These are phyloP conservation scores for Synergus japonicus DNA, from an alignment of 2,888 invertebrate species.

Conservation along the genomic window DNA sequence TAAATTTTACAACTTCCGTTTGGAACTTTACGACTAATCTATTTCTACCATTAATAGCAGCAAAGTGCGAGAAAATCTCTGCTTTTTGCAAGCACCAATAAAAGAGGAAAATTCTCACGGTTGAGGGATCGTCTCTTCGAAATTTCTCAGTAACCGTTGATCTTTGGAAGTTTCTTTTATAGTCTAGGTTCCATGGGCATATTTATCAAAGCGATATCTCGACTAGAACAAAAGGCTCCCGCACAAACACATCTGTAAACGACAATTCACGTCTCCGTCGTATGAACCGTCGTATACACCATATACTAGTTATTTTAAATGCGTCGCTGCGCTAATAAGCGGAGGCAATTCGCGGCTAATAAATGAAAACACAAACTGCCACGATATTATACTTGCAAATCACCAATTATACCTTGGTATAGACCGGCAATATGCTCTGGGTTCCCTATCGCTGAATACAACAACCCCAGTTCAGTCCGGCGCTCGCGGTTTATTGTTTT, in stretches of 20 bases:
- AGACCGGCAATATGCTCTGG: conserved; percentile 39
- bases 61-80: conserved; percentile 15
- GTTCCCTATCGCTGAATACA: conserved; percentile 36
- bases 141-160: background rate
- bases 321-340: conserved; percentile 68
- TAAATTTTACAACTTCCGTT: conserved; percentile 39
- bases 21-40: conserved; percentile 14
- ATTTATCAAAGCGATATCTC: background rate
- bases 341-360: conserved; percentile 69
- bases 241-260: background rate
- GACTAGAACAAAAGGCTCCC: background rate
- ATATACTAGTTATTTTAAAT: conserved; percentile 56
- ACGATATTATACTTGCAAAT: conserved; percentile 72
- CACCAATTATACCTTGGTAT: conserved; percentile 64
- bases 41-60: conserved; percentile 3
- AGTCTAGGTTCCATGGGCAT: background rate
- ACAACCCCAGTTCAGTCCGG: background rate
- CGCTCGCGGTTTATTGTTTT: conserved; percentile 46
- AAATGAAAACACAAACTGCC: conserved; percentile 68
- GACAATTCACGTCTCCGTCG: background rate
- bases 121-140: background rate
- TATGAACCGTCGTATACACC: conserved; percentile 36
- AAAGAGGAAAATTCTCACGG: conserved; percentile 8
- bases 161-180: background rate
- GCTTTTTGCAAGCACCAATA: background rate